Conservation (phyloP, 2,888 invertebrate genomes). For the Lydus trimaculatus region DNA sequence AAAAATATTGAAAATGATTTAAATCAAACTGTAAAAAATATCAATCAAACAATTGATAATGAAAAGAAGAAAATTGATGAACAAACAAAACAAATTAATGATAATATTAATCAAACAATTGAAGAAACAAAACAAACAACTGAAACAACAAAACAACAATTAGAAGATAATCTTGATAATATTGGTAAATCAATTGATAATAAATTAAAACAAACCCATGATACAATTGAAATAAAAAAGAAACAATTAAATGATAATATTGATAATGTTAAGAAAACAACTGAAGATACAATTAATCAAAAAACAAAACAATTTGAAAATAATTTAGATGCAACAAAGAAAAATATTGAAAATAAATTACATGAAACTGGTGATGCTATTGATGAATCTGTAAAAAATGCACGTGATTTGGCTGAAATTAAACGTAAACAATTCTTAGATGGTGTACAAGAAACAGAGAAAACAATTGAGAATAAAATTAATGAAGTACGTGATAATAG, state of each 20-base stretch:
- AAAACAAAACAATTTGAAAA: constrained; percentile 16
- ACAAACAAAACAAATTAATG: not conserved
- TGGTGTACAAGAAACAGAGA: constrained; percentile 27
- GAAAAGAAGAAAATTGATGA: not conserved
- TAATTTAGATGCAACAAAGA: constrained; percentile 55
- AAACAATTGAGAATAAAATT: constrained; percentile 19
- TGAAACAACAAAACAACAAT: constrained; percentile 63
- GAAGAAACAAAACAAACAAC: constrained; percentile 54
- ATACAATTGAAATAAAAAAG: constrained; percentile 17
- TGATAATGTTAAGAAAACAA: constrained; percentile 9
- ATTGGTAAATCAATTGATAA: constrained; percentile 56
- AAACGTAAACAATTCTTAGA: constrained; percentile 28
- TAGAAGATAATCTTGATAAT: constrained; percentile 53
- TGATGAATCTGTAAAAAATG: constrained; percentile 30
- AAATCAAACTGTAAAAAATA: constrained; percentile 3
- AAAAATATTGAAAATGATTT: constrained; percentile 6
- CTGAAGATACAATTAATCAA: constrained; percentile 46
- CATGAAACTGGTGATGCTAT: constrained; percentile 63
- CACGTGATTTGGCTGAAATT: constrained; percentile 28
- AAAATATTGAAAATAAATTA: constrained; percentile 68
- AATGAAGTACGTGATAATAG: constrained; percentile 19
- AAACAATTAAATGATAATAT: not conserved
- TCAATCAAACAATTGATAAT: constrained; percentile 10
- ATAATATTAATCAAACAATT: constrained; percentile 4
- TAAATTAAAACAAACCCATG: constrained; percentile 41